Percentiles rank a stretch among this genome's conserved stretches.
Conservation (phyloP, 2,797 vertebrate genomes). For the Otolemur crassicaudatus region DNA sequence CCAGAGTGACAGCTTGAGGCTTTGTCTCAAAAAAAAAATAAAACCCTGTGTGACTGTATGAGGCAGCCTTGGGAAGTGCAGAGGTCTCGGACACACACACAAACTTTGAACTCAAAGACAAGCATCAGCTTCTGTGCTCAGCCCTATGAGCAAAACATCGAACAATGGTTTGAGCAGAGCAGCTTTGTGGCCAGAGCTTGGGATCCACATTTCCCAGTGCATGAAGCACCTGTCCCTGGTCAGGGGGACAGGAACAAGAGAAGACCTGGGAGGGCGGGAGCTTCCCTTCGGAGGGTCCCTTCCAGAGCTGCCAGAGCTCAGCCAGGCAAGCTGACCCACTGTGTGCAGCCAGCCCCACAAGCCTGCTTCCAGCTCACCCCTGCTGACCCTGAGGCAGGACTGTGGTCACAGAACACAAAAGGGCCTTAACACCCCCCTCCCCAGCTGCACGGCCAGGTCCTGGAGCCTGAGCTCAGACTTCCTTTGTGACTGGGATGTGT, state of each 20-base stretch:
- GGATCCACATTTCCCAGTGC: background rate
- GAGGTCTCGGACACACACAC: background rate
- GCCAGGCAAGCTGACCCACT: background rate
- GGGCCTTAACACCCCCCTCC: background rate
- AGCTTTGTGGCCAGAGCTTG: background rate
- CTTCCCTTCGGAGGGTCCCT: background rate
- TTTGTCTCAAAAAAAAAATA: too few species aligned
- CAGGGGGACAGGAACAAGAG: background rate
- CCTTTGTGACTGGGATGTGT: accelerated
- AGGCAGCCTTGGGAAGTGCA: too few species aligned
- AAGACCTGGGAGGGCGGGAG: background rate
- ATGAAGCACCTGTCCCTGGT: background rate
- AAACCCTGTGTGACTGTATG: too few species aligned
- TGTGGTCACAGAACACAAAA: background rate
- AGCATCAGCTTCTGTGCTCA: background rate
- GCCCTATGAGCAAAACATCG: too few species aligned
- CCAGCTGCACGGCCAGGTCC: accelerated
- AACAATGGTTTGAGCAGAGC: background rate
- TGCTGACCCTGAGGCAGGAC: background rate
- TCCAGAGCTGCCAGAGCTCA: background rate
- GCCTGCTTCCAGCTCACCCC: too few species aligned
- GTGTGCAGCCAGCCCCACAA: background rate
- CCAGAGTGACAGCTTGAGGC: too few species aligned
- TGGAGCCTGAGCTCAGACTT: background rate
- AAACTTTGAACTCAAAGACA: background rate